Percentiles rank a stretch among this genome's conserved stretches.
Conservation (phyloP, 2,888 invertebrate genomes). For the Micoletzkya japonica region DNA sequence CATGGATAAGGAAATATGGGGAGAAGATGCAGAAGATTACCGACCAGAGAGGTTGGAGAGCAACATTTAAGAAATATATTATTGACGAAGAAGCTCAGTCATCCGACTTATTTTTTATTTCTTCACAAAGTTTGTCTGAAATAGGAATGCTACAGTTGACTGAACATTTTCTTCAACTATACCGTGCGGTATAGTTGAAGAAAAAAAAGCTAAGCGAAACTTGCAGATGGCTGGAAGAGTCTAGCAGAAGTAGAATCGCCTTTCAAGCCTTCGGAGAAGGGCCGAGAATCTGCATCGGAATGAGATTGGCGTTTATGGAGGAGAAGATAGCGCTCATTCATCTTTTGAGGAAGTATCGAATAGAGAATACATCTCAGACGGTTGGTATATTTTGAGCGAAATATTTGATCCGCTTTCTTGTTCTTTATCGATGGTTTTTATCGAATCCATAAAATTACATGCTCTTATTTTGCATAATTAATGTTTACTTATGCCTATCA, state of each 20-base stretch:
- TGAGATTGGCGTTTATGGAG: slow-evolving; percentile 53
- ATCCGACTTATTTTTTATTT: no score
- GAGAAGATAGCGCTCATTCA: slow-evolving; percentile 48
- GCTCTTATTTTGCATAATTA: not conserved
- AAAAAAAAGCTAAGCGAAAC: no score
- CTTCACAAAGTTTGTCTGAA: no score
- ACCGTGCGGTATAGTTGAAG: no score
- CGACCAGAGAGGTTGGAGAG: slow-evolving; percentile 14
- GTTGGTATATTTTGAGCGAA: no score
- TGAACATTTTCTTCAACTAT: no score
- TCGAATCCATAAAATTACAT: no score
- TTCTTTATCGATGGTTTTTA: no score
- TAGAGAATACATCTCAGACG: not conserved
- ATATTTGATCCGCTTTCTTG: no score
- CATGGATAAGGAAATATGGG: slow-evolving; percentile 23
- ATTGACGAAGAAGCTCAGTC: no score
- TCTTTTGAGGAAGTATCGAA: slow-evolving; percentile 34
- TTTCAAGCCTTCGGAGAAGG: slow-evolving; percentile 36
- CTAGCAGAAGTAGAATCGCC: slow-evolving; percentile 4
- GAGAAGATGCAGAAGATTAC: slow-evolving; percentile 19
- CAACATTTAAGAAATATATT: no score
- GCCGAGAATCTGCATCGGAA: slow-evolving; percentile 56
- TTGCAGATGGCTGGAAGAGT: slow-evolving; percentile 31
- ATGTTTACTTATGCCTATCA: no score
- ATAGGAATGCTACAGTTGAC: not conserved